A percentile compares a stretch with the other conserved stretches of the same genome.
phyloP scores from a whole-genome alignment of 2,888 invertebrate genomes.

The Rosalia funebris region DNA sequence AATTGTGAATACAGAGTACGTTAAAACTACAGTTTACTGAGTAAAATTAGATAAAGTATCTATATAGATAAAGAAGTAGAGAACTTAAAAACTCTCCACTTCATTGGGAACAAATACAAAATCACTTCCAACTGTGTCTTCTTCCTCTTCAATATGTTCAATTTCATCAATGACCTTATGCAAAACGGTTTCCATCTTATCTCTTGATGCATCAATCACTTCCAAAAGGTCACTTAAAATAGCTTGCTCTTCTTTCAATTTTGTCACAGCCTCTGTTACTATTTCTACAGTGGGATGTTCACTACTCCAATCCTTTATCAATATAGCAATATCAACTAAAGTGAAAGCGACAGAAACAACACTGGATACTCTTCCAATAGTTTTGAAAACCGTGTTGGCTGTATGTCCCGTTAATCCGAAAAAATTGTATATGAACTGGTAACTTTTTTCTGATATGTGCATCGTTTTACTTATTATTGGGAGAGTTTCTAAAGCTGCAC shows the following conservation, averaged over 20 bases:
- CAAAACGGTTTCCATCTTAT: conserved; percentile 33
- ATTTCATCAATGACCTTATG: conserved; percentile 40
- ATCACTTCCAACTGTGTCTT: conserved; percentile 33
- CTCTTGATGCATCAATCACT: conserved; percentile 39
- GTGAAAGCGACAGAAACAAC: conserved; percentile 44
- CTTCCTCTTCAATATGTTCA: conserved; percentile 36
- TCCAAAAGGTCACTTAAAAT: conserved; percentile 39
- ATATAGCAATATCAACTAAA: conserved; percentile 42
- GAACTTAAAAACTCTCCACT: background rate
- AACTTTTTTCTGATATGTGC: conserved; percentile 47
- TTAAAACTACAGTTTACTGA: too few relatives aligned
- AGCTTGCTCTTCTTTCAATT: conserved; percentile 39
- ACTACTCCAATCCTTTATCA: conserved; percentile 44
- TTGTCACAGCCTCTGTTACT: conserved; percentile 37
- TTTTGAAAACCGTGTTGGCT: conserved; percentile 31
- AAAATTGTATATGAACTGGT: conserved; percentile 44
- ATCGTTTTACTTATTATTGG: conserved; percentile 45
- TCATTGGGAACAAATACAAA: conserved; percentile 43
- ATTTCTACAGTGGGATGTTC: conserved; percentile 47
- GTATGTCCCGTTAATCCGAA: conserved; percentile 42
- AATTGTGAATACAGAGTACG: too few relatives aligned
- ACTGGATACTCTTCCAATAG: conserved; percentile 41
- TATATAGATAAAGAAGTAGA: too few relatives aligned
- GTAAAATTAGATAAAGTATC: too few relatives aligned
- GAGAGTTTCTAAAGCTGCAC: conserved; percentile 40